Conservation (phyloP, 2,888 invertebrate species). For the Dicycla oo region DNA sequence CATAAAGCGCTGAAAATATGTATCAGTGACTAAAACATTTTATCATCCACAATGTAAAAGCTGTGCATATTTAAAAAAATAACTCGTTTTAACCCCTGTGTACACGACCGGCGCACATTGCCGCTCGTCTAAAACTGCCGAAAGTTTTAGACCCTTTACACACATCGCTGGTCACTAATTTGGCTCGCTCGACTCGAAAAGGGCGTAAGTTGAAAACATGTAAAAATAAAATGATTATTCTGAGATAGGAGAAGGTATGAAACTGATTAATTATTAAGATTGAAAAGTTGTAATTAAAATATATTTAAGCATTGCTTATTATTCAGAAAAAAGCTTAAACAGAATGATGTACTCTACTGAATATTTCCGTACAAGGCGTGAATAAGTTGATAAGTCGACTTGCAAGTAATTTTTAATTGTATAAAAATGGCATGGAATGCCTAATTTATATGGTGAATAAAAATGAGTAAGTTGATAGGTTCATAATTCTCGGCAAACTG, state of each 20-base stretch:
- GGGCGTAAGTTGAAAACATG: constrained; percentile 72
- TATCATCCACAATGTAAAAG: constrained; percentile 51
- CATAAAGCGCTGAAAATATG: constrained; percentile 7
- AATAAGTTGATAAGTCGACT: too few species aligned
- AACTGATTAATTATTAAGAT: background rate
- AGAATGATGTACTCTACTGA: too few species aligned
- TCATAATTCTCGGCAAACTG: too few species aligned
- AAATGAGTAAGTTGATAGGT: too few species aligned
- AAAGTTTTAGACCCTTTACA: constrained; percentile 87
- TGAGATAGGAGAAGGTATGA: background rate
- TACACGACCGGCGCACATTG: constrained; percentile 66
- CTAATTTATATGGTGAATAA: too few species aligned
- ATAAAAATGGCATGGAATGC: too few species aligned
- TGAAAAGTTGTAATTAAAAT: background rate
- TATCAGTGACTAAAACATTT: constrained; percentile 33
- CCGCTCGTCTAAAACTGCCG: constrained; percentile 78
- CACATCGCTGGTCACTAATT: constrained; percentile 87
- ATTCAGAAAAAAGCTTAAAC: background rate
- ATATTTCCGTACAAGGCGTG: too few species aligned
- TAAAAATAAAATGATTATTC: constrained; percentile 47
- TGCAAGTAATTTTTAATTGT: too few species aligned
- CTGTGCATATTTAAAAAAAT: constrained; percentile 74
- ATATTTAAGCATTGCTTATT: background rate
- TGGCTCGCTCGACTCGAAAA: constrained; percentile 75
- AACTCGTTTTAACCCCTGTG: constrained; percentile 78